Evolutionary conservation across 2,113 vertebrate species (phyloP).

Genomic region (Perca fluviatilis): DNA sequence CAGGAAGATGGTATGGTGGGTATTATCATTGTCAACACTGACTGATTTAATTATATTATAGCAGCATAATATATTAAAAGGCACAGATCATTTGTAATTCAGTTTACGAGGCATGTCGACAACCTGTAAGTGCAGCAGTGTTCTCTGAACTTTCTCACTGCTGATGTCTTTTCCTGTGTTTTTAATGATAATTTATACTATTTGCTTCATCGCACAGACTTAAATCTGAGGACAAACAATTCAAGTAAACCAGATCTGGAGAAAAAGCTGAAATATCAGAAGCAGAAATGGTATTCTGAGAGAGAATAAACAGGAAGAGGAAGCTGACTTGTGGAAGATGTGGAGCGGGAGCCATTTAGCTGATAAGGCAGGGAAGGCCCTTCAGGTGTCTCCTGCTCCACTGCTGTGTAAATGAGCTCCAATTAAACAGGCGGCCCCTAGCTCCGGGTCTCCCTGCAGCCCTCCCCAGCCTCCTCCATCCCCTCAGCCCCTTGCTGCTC

Average conservation of each 20-base stretch:
- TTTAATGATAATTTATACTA: neutral
- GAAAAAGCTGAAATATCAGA: neutral
- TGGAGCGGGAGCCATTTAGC: conserved; percentile 73
- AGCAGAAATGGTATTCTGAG: conserved; percentile 17
- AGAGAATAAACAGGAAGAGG: conserved; percentile 51
- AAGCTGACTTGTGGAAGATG: conserved; percentile 57
- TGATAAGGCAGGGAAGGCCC: conserved; percentile 82
- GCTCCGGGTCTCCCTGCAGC: conserved; percentile 77
- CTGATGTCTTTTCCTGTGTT: neutral
- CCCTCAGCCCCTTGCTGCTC: conserved; percentile 77
- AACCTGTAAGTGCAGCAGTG: neutral
- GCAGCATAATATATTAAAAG: conserved; percentile 15
- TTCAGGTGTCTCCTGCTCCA: conserved; percentile 83
- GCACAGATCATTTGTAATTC: conserved; percentile 16
- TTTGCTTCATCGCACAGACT: neutral
- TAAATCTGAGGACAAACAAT: neutral
- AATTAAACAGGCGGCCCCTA: conserved; percentile 84
- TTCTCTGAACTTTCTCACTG: neutral
- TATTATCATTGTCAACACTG: conserved; percentile 35
- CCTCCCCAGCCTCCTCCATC: conserved; percentile 62
- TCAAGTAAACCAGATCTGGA: neutral
- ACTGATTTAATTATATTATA: conserved; percentile 41
- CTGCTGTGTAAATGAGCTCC: conserved; percentile 86
- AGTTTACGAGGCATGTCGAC: neutral
- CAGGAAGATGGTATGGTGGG: conserved; percentile 13